Evolutionary conservation across 1,140 invertebrate species (phyloP), one percentile per base, ranked within the genome.

Genomic region (Campoletis sonorensis): DNA sequence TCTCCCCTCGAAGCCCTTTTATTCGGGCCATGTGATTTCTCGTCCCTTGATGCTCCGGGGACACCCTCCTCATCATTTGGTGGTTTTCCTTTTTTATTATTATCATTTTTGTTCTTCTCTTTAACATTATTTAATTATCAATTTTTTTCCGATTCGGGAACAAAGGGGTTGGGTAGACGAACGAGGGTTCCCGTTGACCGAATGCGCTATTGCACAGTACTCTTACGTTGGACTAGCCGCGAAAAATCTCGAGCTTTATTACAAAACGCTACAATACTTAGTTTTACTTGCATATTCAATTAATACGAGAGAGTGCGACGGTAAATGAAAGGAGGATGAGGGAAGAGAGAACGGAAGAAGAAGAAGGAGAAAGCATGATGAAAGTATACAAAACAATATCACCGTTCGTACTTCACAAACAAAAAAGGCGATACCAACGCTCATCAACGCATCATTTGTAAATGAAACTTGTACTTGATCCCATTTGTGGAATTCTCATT

Each of bases 81-180:
- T 87, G 86, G 84, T 88, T 86, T 86, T 88, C 7, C 87, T 87
- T 86, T 84, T 85, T 87, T 87, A 87, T 88, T 85, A 85, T 54
- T 30, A 30, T 54, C 27, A n/a, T 75, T 21, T 49, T 49, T 51
- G 23, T 49, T 73, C 13, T n/a, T n/a, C 27, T 49, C 23, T 81
- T 78, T 82, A 73, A 30, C 26, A 54, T 75, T 54, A 72, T 75
- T 75, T 54, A 75, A 54, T 45, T 84, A 87, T 82, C 79, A 79
- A 88, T 84, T 85, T 79, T 80, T 82, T 86, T 84, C 86, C 84
- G 82, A 81, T 76, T 86, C 81, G 81, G 85, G 86, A 72, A 49
- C 70, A 77, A 79, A 67, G 49, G 70, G 40, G 72, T 79, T 37
- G 68, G 64, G 51, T 64, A 27, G 40, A 64, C 18, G 61, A 64